Evolutionary conservation across 2,888 invertebrate species (phyloP), one percentile per base, ranked within the genome.

Genomic region (Drosophila incognita): DNA sequence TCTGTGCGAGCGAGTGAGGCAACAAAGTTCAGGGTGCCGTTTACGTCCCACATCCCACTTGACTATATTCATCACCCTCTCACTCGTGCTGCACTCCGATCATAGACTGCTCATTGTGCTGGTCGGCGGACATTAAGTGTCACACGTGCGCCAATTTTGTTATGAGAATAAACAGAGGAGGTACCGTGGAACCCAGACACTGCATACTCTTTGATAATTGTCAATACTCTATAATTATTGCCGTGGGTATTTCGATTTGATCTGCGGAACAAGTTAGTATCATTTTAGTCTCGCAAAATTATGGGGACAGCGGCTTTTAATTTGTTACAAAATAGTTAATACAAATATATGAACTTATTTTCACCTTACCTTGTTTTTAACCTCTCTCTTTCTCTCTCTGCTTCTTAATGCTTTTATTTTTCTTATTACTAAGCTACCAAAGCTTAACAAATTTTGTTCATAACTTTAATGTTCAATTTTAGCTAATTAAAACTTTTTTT

Each of bases 81-180:
- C 18, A 51, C 18, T 52, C 27, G 24, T 27, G 48, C 10, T 38
- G 52, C 69, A n/a, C 11, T 38, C n/a, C 11, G 18, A 46, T 18
- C 33, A 63, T 27, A n/a, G 63, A 63, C 46, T 46, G 53, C 31
- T 52, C 48, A 57, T 60, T 57, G 62, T 29, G 51, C 21, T 78
- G 61, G 68, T 71, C 56, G 75, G 15, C 51, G 35, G 40, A 58
- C 56, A 73, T 75, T 67, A 81, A 69, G 64, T 70, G 78, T 69
- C 75, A 68, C 81, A 81, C 81, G 81, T 81, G 81, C 71, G 60
- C 21, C 58, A 46, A 21, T 67, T 63, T 69, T 65, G 61, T 40
- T 69, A 46, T 66, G 69, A 57, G 42, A 67, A 69, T 40, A 51
- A 53, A 51, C 36, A 38, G n/a, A 46, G 53, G 58, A 53, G 51